These are phyloP conservation scores for Athalia cordata DNA, from an alignment of 2,888 invertebrate genomes.

Conservation along the genomic window DNA sequence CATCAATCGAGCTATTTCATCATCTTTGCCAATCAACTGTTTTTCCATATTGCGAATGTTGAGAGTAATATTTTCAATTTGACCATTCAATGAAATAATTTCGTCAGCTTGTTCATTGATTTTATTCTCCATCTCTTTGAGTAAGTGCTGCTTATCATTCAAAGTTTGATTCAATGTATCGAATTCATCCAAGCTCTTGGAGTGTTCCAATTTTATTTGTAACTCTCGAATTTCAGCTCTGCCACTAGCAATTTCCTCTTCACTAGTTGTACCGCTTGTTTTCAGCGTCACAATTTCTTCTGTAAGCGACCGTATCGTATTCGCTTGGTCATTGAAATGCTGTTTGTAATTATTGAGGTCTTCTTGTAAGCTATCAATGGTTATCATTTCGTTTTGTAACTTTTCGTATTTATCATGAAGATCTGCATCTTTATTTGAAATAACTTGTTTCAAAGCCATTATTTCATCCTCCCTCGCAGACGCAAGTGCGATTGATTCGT, in stretches of 20 bases:
- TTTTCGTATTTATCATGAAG: slow-evolving; percentile 60
- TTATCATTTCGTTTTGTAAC: slow-evolving; percentile 60
- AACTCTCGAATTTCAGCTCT: slow-evolving; percentile 56
- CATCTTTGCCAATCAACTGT: slow-evolving; percentile 71
- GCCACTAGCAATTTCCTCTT: slow-evolving; percentile 42
- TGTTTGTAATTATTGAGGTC: slow-evolving; percentile 75
- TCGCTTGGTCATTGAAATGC: slow-evolving; percentile 75
- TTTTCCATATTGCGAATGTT: slow-evolving; percentile 47
- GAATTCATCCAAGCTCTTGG: slow-evolving; percentile 78
- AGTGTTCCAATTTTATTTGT: slow-evolving; percentile 69
- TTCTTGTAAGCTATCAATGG: slow-evolving; percentile 69
- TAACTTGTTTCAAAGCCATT: slow-evolving; percentile 67
- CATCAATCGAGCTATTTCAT: slow-evolving; percentile 71
- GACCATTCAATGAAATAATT: slow-evolving; percentile 46
- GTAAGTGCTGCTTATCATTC: slow-evolving; percentile 75
- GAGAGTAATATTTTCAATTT: slow-evolving; percentile 73
- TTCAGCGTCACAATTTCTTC: slow-evolving; percentile 58
- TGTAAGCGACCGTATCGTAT: slow-evolving; percentile 71
- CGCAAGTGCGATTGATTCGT: slow-evolving; percentile 53
- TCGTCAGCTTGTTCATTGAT: slow-evolving; percentile 50
- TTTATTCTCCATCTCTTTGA: slow-evolving; percentile 53
- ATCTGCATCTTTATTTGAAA: slow-evolving; percentile 74
- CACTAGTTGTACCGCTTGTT: background rate
- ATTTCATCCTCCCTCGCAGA: slow-evolving; percentile 61
- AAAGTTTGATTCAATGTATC: slow-evolving; percentile 75